Base-by-base conservation (phyloP, 2,888 invertebrate genomes). In the Parthenolecanium corni region DNA sequence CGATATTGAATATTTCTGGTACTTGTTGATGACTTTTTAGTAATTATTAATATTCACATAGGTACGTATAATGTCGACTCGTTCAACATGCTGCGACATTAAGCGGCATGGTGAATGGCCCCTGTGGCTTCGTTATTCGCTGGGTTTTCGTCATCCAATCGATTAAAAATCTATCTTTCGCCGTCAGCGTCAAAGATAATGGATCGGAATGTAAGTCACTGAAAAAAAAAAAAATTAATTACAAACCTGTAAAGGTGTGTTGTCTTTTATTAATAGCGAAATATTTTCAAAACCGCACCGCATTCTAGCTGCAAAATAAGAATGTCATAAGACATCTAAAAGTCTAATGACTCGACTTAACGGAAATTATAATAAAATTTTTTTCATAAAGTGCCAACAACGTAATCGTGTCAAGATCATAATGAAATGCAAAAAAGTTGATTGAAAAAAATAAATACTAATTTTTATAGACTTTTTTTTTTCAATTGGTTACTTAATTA, bases 51-150 rank as follows among this genome's bases (percentile, higher is more conserved):
- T 36, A 24, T 36, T 36, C 12, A 12, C 20, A 36, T n/a, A 52
- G 52, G 23, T 36, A 16, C 31, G 47, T 58, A 58, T 24, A 47
- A 58, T 58, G 57, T 42, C 40, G 47, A 58, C 57, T 58, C 31
- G 57, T 47, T 25, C 36, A 47, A 36, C 46, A 58, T 58, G 57
- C 57, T 58, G 57, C 57, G 47, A 58, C 31, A 58, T 36, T 58
- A 58, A 58, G 47, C 57, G 57, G 57, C 47, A 58, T 58, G 57
- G 57, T 58, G 57, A 58, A 58, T 58, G 57, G 57, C 57, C 57
- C 57, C 46, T 58, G 57, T 47, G 57, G 57, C 47, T 58, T 58
- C 24, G 36, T 58, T 31, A 58, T 58, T 58, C 44, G 57, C 31
- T 58, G 57, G 57, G 47, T 58, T 58, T 58, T 58, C 47, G 57